Percentiles rank a stretch among this genome's conserved stretches.
Evolutionary conservation across 1,140 invertebrate species (phyloP).

Genomic region (Brachionus koreanus): DNA sequence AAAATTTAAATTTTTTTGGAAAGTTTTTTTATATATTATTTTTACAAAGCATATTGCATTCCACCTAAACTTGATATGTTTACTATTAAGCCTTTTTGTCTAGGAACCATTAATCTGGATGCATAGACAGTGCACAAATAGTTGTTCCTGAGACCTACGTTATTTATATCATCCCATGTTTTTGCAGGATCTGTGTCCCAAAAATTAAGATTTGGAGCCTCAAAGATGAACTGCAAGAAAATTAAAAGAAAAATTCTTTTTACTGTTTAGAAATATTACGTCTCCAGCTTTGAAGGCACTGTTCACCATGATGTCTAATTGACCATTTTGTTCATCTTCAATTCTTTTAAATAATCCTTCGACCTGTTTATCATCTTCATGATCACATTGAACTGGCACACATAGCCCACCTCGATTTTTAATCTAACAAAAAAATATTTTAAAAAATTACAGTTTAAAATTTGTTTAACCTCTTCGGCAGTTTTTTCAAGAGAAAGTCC

Average conservation of each 20-base stretch:
- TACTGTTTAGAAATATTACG: constrained; percentile 46
- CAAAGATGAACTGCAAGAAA: constrained; percentile 47
- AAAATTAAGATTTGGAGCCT: constrained; percentile 51
- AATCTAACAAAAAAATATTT: constrained; percentile 13
- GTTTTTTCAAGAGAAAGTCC: constrained; percentile 18
- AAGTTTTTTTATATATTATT: constrained; percentile 56
- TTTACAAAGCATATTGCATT: constrained; percentile 58
- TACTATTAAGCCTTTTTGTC: constrained; percentile 58
- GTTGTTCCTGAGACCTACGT: constrained; percentile 60
- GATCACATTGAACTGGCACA: constrained; percentile 58
- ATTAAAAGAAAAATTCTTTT: background rate
- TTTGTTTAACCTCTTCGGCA: constrained; percentile 19
- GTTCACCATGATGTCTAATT: constrained; percentile 60
- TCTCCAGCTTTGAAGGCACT: constrained; percentile 59
- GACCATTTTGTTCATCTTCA: constrained; percentile 56
- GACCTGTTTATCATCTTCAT: constrained; percentile 57
- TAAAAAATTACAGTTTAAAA: background rate
- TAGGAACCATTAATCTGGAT: constrained; percentile 56
- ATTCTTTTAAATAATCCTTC: constrained; percentile 57
- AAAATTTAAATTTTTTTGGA: constrained; percentile 41
- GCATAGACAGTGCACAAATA: constrained; percentile 59
- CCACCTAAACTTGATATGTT: constrained; percentile 60
- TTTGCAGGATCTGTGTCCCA: constrained; percentile 52
- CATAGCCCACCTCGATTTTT: constrained; percentile 52
- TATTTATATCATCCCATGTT: constrained; percentile 58